Base-by-base conservation (phyloP, 2,888 invertebrate species). In the Pseudolycoriella hygida region DNA sequence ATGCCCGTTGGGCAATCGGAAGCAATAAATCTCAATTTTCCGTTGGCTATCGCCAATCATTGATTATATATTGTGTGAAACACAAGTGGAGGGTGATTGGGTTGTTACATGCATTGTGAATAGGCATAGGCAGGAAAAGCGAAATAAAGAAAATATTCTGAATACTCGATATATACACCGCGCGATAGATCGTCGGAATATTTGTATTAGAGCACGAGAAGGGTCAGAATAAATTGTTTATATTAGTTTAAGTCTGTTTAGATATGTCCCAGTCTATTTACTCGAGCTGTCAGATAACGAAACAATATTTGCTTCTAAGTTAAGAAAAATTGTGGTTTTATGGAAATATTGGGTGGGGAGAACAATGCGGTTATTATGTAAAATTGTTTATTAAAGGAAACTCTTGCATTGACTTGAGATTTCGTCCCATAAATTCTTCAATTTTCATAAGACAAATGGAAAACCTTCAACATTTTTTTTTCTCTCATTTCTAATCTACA, bases 1-100 rank as follows among this genome's bases (percentile, higher is more conserved):
- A 40, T 46, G 46, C 40, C 46, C 40, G 43, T 17, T 14, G 40
- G 46, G 32, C 31, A 44, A 46, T 46, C 46, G 44, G 46, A 46
- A 46, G 46, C 40, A 46, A 46, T 46, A 46, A 46, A 46, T 46
- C 44, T 46, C 46, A 46, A 46, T 46, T 46, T 46, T 45, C 45
- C 40, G 32, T 20, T 41, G 45, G 44, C 20, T 41, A 41, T 41
- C 41, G 25, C 41, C 40, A 44, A 45, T 45, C 45, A 45, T 45
- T 41, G 45, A 45, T 45, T 45, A 45, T 45, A 45, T 45, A 45
- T 41, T 45, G 45, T 45, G 45, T 45, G 45, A 43, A 46, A 43
- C 15, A 42, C 42, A 39, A 45, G 40, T 40, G 32, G 45, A 44
- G 38, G 37, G 39, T 43, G 43, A 43, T 43, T 43, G 25, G 41